A percentile compares a stretch with the other conserved stretches of the same genome.
Evolutionary conservation across 2,113 vertebrate genomes (phyloP).

Genomic region (Elachura formosa): DNA sequence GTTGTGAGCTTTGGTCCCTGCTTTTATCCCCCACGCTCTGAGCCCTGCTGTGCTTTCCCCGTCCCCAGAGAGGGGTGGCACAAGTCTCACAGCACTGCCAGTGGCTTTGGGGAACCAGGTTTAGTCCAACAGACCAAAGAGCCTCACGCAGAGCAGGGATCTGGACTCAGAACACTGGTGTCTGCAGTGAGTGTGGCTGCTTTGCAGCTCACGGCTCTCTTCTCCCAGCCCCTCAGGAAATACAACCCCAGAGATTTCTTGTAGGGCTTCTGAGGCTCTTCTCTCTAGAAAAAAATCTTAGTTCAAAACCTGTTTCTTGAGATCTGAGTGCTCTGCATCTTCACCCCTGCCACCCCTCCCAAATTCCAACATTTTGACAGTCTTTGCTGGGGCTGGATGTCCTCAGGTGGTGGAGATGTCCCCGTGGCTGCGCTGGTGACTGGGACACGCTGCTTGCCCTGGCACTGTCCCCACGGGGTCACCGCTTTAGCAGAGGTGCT

Average conservation of each 20-base stretch:
- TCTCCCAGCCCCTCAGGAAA: background rate
- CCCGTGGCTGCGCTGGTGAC: too few species aligned
- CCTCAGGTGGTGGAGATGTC: background rate
- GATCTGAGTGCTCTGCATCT: background rate
- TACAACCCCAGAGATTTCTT: background rate
- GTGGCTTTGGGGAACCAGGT: background rate
- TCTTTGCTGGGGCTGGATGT: background rate
- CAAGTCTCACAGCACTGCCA: background rate
- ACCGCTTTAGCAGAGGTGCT: too few species aligned
- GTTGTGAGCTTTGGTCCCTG: background rate
- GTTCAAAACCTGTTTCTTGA: background rate
- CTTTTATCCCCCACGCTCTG: rapidly evolving
- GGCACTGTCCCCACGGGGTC: background rate
- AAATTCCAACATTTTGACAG: background rate
- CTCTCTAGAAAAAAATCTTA: background rate
- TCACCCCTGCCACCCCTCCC: background rate
- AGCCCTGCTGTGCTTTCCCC: background rate
- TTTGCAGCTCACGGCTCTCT: background rate
- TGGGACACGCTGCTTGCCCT: too few species aligned
- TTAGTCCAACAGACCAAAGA: background rate
- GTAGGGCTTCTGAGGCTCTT: background rate
- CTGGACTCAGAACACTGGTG: background rate
- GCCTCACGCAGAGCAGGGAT: background rate
- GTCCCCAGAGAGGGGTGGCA: rapidly evolving
- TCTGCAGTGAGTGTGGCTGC: background rate